phyloP scores from a whole-genome alignment of 2,113 vertebrate genomes.

The Colaptes auratus region DNA sequence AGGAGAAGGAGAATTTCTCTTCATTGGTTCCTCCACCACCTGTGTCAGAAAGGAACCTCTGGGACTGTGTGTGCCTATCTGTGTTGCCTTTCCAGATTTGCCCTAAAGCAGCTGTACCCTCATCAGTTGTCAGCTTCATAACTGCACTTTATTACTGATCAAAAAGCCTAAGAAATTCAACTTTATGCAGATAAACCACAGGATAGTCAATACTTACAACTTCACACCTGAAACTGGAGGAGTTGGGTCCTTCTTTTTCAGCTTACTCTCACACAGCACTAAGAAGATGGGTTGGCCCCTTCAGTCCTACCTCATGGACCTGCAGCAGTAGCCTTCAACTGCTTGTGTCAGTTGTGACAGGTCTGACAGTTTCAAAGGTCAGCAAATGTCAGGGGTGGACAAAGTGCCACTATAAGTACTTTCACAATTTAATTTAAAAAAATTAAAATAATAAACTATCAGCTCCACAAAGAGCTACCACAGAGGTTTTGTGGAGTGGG shows the following conservation, averaged over 20 bases:
- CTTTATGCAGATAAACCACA: not conserved
- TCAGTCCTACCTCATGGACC: not conserved
- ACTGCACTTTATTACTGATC: not conserved
- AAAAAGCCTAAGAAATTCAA: not conserved
- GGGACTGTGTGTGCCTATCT: too few relatives aligned
- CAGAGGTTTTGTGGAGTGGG: not conserved
- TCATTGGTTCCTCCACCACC: too few relatives aligned
- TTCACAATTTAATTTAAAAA: not conserved
- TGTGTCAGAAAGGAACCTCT: too few relatives aligned
- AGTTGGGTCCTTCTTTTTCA: not conserved
- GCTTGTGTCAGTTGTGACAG: not conserved
- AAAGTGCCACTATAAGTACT: not conserved
- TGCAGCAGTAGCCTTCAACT: fast-evolving
- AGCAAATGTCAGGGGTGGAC: not conserved
- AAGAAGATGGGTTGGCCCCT: not conserved
- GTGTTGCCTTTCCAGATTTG: not conserved
- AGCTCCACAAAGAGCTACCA: not conserved
- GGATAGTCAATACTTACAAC: not conserved
- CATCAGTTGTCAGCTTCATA: not conserved
- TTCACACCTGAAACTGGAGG: not conserved
- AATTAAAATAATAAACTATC: not conserved
- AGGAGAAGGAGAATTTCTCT: too few relatives aligned
- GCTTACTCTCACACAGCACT: not conserved
- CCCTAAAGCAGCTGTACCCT: not conserved
- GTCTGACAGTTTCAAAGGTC: not conserved